A percentile compares a stretch with the other conserved stretches of the same genome.
Evolutionary conservation across 2,888 invertebrate species (phyloP).

Genomic region (Gisinianus flammeolus): DNA sequence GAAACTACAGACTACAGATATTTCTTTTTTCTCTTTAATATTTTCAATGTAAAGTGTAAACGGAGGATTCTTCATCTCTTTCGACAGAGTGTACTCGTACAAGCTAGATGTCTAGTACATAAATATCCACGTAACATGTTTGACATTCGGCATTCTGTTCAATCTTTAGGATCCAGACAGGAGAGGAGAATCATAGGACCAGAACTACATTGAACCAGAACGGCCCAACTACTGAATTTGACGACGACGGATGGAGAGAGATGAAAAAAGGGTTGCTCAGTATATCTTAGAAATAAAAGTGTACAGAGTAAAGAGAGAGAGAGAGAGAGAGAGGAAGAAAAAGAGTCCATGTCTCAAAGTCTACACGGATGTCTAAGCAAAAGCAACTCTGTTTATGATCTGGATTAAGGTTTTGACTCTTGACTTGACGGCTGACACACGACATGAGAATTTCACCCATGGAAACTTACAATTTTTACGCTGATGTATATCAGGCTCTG

Average conservation of each 20-base stretch:
- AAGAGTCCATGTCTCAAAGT: neutral
- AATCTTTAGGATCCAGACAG: neutral
- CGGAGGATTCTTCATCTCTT: neutral
- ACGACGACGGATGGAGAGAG: too few relatives aligned
- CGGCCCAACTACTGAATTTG: too few relatives aligned
- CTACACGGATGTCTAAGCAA: constrained; percentile 17
- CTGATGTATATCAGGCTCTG: constrained; percentile 1
- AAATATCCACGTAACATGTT: constrained; percentile 19
- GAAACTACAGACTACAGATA: neutral
- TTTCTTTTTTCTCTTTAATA: neutral
- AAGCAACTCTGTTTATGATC: constrained; percentile 37
- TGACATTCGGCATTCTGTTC: constrained; percentile 9
- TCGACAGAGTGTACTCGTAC: neutral
- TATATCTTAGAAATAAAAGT: neutral
- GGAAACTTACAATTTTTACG: constrained; percentile 26
- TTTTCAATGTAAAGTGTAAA: constrained; percentile 1
- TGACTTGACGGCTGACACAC: constrained; percentile 29
- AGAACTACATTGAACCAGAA: too few relatives aligned
- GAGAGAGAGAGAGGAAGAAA: neutral
- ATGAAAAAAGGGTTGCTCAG: neutral
- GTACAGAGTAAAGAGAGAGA: neutral
- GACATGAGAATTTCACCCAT: neutral
- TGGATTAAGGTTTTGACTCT: constrained; percentile 35
- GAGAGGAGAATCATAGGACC: too few relatives aligned
- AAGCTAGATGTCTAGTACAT: neutral